Conservation (phyloP, 2,888 invertebrate species). For the Tinea pellionella region DNA sequence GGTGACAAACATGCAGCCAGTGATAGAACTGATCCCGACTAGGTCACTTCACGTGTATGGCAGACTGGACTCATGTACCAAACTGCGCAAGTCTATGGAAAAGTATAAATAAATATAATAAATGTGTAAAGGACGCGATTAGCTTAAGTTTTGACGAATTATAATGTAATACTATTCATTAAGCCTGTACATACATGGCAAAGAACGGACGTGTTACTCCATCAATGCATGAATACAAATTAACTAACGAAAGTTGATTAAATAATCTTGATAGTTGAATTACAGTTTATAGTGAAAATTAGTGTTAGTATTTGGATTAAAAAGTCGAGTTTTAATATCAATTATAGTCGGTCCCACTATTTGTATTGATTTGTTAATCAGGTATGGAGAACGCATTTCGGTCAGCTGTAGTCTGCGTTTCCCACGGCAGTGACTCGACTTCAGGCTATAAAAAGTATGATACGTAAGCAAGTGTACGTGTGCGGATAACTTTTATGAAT, state of each 20-base stretch:
- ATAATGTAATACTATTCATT: conserved; percentile 1
- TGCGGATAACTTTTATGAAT: conserved; percentile 31
- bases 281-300: conserved; percentile 9
- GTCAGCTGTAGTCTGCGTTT: conserved; percentile 69
- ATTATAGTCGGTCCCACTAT: conserved; percentile 47
- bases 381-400: conserved; percentile 67
- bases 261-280: conserved; percentile 36
- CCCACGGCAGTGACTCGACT: conserved; percentile 63
- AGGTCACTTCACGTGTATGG: too few species aligned
- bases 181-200: conserved; percentile 5
- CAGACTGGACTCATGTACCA: too few species aligned
- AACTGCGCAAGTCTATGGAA: too few species aligned
- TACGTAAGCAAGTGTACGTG: conserved; percentile 56
- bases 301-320: conserved; percentile 10
- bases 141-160: conserved; percentile 47
- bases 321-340: conserved; percentile 24
- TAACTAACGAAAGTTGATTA: conserved; percentile 25
- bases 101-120: too few species aligned
- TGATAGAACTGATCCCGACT: too few species aligned
- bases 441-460: conserved; percentile 61
- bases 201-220: conserved; percentile 47
- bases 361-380: conserved; percentile 66
- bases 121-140: background rate
- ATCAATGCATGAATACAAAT: conserved; percentile 41
- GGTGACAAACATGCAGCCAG: too few species aligned